phyloP scores from a whole-genome alignment of 2,113 vertebrate species.

The Phodopus roborovskii region DNA sequence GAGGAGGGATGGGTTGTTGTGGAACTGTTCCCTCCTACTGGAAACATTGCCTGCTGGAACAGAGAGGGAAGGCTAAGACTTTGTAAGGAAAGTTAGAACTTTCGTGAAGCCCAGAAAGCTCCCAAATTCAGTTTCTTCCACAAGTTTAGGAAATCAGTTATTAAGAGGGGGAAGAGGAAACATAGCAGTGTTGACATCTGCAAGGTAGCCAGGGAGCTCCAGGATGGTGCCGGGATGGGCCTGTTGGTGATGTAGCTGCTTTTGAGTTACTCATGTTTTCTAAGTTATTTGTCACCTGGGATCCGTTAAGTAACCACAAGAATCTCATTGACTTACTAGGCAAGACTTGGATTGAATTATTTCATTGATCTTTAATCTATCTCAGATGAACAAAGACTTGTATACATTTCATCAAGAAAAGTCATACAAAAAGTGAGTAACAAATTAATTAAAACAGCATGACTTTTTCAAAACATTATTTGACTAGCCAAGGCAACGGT shows the following conservation, averaged over 20 bases:
- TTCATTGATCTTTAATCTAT: neutral
- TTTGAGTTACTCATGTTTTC: neutral
- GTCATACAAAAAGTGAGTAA: neutral
- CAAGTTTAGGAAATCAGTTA: neutral
- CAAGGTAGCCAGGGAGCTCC: neutral
- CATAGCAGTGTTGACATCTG: neutral
- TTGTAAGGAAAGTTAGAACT: neutral
- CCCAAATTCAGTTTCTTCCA: neutral
- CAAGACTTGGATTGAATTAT: neutral
- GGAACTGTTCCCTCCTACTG: neutral
- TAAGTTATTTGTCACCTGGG: neutral
- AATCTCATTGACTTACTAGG: neutral
- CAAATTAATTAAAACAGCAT: conserved; percentile 1
- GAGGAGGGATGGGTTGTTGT: neutral
- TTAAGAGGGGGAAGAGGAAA: no score
- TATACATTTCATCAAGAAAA: neutral
- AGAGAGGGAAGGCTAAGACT: neutral
- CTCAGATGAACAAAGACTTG: neutral
- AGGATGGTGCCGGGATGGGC: neutral
- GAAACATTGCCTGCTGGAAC: neutral
- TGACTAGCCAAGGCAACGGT: neutral
- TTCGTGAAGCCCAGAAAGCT: neutral
- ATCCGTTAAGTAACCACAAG: neutral
- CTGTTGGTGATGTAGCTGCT: neutral
- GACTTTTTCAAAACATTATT: neutral